Percentiles rank a stretch among this genome's conserved stretches.
phyloP scores from a whole-genome alignment of 1,140 invertebrate species.

The Drosophila kurseongensis region DNA sequence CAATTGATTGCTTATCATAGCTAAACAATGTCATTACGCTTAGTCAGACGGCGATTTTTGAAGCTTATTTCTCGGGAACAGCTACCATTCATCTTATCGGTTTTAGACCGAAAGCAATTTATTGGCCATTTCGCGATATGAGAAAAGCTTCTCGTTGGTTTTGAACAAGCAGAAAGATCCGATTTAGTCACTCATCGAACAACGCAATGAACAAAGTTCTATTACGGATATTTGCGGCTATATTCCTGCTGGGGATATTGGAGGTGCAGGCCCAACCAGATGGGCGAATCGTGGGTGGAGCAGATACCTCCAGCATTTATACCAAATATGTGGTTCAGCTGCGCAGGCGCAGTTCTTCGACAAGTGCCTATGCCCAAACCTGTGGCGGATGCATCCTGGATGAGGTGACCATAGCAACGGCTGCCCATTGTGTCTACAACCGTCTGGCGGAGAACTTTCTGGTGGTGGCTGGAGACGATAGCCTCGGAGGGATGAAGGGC shows the following conservation, averaged over 20 bases:
- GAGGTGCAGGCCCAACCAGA: constrained; percentile 5
- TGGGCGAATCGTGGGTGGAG: constrained; percentile 68
- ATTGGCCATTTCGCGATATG: constrained; percentile 47
- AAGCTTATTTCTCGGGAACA: constrained; percentile 18
- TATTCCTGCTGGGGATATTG: constrained; percentile 13
- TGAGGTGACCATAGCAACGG: constrained; percentile 85
- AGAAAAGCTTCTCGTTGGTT: constrained; percentile 32
- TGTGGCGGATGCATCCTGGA: constrained; percentile 48
- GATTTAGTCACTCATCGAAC: constrained; percentile 52
- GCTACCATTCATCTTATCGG: constrained; percentile 36
- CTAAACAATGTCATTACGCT: background rate
- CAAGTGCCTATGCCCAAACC: constrained; percentile 47
- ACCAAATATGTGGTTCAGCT: constrained; percentile 67
- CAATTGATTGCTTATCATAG: background rate
- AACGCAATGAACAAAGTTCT: constrained; percentile 61
- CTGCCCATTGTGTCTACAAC: constrained; percentile 86
- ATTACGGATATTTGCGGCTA: constrained; percentile 1
- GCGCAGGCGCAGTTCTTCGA: constrained; percentile 34
- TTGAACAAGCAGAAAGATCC: constrained; percentile 3
- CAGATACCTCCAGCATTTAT: constrained; percentile 15
- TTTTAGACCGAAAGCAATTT: constrained; percentile 23
- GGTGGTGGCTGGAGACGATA: constrained; percentile 60
- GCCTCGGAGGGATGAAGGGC: constrained; percentile 54
- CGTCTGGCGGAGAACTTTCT: constrained; percentile 48
- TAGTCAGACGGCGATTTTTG: constrained; percentile 22